Percentiles rank a stretch among this genome's conserved stretches.
Evolutionary conservation across 1,140 invertebrate genomes (phyloP).

Genomic region (Drosophila truncata): DNA sequence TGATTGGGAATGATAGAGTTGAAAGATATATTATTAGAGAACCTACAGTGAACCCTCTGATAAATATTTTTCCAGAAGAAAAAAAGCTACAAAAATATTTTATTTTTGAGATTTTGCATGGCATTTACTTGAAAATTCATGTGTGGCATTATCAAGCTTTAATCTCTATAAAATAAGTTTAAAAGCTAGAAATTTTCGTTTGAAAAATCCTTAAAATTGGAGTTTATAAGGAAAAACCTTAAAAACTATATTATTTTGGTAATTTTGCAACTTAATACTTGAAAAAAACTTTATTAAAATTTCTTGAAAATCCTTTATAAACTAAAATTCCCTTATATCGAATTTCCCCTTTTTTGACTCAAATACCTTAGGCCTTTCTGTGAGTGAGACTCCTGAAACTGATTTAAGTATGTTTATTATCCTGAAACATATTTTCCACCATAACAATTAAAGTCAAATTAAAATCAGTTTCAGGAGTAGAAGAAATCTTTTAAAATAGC

Average conservation of each 20-base stretch:
- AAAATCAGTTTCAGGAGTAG: slow-evolving; percentile 2
- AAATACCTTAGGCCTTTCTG: background rate
- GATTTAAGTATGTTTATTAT: slow-evolving; percentile 16
- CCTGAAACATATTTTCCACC: background rate
- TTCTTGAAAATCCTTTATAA: background rate
- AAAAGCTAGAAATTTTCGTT: background rate
- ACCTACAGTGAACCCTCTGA: background rate
- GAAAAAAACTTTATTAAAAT: no score
- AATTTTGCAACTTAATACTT: no score
- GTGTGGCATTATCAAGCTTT: no score
- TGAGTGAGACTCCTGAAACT: slow-evolving; percentile 3
- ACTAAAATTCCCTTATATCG: background rate
- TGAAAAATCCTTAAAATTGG: no score
- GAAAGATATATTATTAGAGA: slow-evolving; percentile 4
- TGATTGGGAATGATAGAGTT: slow-evolving; percentile 3
- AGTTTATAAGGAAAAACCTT: no score
- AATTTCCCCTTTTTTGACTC: background rate
- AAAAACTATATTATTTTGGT: no score
- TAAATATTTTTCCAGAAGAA: background rate
- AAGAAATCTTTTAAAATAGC: background rate
- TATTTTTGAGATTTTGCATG: background rate
- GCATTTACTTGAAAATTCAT: background rate
- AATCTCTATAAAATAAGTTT: background rate
- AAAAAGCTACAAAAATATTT: background rate
- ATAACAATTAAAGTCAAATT: slow-evolving; percentile 10